Evolutionary conservation across 2,797 vertebrate genomes (phyloP).

Genomic region (Sarcophilus harrisii): DNA sequence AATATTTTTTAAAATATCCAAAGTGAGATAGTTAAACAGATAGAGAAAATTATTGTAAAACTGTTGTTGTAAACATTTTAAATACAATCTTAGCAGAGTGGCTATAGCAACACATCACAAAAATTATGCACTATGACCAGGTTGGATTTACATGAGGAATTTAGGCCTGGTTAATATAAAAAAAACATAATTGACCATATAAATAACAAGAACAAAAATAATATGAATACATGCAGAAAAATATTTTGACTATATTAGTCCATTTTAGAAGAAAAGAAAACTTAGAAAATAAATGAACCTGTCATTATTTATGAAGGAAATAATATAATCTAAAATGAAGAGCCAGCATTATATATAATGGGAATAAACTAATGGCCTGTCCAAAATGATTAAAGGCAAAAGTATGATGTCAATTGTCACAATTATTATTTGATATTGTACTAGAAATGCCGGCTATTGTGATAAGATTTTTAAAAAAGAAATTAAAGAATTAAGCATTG

Average conservation of each 20-base stretch:
- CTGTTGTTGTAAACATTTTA: neutral
- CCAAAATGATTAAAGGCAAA: neutral
- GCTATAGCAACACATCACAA: neutral
- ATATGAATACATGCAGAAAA: neutral
- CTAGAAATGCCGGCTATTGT: neutral
- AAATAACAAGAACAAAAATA: neutral
- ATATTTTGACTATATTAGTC: neutral
- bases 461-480: neutral
- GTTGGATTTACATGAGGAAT: neutral
- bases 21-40: neutral
- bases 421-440: neutral
- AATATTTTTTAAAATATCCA: neutral
- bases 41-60: neutral
- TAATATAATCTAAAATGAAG: neutral
- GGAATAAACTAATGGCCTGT: neutral
- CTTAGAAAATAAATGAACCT: neutral
- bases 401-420: neutral
- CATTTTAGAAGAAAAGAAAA: neutral
- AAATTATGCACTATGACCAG: neutral
- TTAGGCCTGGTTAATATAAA: neutral
- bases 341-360: neutral
- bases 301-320: neutral
- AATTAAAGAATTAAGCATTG: neutral
- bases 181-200: neutral
- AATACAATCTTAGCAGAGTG: neutral